These are phyloP conservation scores for Malacosoma neustria DNA, from an alignment of 2,888 invertebrate species.

Conservation along the genomic window DNA sequence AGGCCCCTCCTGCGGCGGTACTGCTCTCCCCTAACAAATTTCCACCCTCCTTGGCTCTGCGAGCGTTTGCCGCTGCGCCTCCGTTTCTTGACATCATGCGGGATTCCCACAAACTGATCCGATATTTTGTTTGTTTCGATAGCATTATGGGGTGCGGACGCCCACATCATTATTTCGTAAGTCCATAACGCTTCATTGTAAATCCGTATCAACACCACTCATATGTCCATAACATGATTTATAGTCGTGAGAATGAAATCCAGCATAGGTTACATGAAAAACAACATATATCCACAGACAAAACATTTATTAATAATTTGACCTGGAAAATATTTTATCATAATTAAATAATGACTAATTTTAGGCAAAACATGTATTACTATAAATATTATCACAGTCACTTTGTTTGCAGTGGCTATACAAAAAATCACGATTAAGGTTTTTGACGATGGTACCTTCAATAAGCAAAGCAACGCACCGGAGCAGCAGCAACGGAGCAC, in stretches of 20 bases:
- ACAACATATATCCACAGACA: too few relatives aligned
- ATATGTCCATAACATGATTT: conserved; percentile 60
- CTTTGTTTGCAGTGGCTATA: too few relatives aligned
- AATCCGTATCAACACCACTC: conserved; percentile 65
- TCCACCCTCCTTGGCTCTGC: conserved; percentile 21
- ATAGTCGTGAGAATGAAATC: conserved; percentile 60
- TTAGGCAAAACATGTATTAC: too few relatives aligned
- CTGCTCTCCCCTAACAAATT: conserved; percentile 15
- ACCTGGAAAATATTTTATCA: too few relatives aligned
- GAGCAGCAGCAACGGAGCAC: conserved; percentile 27
- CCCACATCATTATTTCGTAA: conserved; percentile 71
- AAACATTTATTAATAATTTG: too few relatives aligned
- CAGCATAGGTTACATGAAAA: conserved; percentile 2
- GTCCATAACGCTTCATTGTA: conserved; percentile 61
- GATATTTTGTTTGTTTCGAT: conserved; percentile 55
- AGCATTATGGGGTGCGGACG: conserved; percentile 55
- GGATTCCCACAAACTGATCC: conserved; percentile 65
- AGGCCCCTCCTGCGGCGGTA: conserved; percentile 34
- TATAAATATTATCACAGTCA: too few relatives aligned
- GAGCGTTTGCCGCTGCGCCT: conserved; percentile 16
- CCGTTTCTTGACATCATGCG: conserved; percentile 42
- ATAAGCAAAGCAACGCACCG: conserved; percentile 13
- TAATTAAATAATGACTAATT: too few relatives aligned
- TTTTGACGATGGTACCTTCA: too few relatives aligned
- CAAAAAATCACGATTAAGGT: too few relatives aligned